phyloP scores from a whole-genome alignment of 1,140 invertebrate genomes.

The Eupristina koningsbergeri region DNA sequence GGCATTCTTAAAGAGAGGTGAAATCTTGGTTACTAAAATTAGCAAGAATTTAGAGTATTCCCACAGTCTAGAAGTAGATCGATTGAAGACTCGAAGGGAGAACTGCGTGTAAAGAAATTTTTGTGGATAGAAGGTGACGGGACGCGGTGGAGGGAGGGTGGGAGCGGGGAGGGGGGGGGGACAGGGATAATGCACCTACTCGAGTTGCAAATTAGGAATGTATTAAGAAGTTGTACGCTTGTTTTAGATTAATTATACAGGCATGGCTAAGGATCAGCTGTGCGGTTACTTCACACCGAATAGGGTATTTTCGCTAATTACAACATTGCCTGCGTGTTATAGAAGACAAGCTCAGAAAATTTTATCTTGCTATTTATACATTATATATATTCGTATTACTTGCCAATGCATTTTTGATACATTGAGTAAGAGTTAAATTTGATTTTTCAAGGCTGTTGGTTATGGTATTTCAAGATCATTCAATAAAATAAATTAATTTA shows the following conservation, averaged over 20 bases:
- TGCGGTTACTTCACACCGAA: background rate
- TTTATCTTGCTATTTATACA: too few relatives aligned
- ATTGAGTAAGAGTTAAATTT: too few relatives aligned
- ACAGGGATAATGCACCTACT: background rate
- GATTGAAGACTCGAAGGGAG: background rate
- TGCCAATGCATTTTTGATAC: too few relatives aligned
- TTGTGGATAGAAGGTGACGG: too few relatives aligned
- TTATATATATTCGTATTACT: too few relatives aligned
- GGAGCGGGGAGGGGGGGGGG: too few relatives aligned
- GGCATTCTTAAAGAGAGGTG: background rate
- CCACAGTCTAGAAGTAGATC: background rate
- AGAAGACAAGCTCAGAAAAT: too few relatives aligned
- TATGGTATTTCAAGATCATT: too few relatives aligned
- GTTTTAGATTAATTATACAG: slow-evolving; percentile 45
- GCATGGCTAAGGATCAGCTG: slow-evolving; percentile 38
- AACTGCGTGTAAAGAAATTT: background rate
- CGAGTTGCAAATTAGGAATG: slow-evolving; percentile 41
- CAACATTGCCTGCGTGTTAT: background rate
- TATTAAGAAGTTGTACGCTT: slow-evolving; percentile 3
- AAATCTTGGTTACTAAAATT: background rate
- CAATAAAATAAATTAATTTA: too few relatives aligned
- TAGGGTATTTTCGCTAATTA: background rate
- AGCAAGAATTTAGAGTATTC: background rate
- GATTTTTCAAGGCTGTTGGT: too few relatives aligned
- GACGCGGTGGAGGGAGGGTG: too few relatives aligned